Conservation (phyloP, 2,888 invertebrate genomes). For the Drosophila dives region DNA sequence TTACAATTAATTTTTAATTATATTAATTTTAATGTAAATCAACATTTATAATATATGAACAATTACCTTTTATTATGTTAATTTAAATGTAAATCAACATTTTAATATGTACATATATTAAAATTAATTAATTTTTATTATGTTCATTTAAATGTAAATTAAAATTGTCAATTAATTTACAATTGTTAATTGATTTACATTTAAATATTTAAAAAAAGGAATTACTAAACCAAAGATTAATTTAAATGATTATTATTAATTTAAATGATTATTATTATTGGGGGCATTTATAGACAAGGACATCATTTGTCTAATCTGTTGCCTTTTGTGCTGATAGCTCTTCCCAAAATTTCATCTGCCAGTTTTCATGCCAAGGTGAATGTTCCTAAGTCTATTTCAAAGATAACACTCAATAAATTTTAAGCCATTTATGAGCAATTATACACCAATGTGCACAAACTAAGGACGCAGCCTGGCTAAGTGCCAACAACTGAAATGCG, state of each 20-base stretch:
- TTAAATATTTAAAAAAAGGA: not conserved
- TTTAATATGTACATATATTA: too few species aligned
- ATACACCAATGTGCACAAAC: conserved; percentile 30
- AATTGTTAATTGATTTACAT: not conserved
- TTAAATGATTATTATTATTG: not conserved
- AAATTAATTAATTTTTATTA: too few species aligned
- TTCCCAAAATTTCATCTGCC: not conserved
- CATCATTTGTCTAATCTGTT: too few species aligned
- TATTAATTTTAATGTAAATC: too few species aligned
- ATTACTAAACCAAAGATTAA: not conserved
- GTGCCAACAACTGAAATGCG: conserved; percentile 46
- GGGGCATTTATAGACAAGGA: not conserved
- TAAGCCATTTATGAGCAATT: not conserved
- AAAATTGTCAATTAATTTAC: too few species aligned
- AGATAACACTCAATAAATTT: not conserved
- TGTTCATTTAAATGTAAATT: too few species aligned
- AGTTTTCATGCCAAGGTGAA: not conserved
- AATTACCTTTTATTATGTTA: too few species aligned
- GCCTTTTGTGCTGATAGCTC: not conserved
- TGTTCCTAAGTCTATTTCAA: not conserved
- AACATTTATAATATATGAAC: too few species aligned
- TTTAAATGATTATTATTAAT: not conserved
- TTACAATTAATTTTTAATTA: too few species aligned
- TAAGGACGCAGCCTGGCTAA: conserved; percentile 65
- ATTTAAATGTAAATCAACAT: too few species aligned